phyloP scores from a whole-genome alignment of 2,113 vertebrate species.

The Petroica traversi region DNA sequence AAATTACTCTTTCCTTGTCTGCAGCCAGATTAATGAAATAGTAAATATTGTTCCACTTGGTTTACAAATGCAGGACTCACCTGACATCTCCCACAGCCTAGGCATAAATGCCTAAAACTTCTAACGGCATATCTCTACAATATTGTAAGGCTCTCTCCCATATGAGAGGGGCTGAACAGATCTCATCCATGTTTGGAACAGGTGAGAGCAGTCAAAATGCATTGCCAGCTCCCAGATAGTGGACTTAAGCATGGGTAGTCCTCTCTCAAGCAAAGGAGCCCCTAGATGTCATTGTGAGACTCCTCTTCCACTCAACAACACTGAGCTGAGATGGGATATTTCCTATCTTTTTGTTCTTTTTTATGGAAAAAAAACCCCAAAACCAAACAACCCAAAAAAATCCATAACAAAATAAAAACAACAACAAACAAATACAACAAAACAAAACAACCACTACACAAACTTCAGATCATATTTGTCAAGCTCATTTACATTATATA shows the following conservation, averaged over 20 bases:
- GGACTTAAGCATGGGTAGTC: accelerated
- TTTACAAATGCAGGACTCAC: not conserved
- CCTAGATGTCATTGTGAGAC: not conserved
- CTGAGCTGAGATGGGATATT: not conserved
- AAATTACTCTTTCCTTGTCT: not conserved
- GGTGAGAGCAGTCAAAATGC: not conserved
- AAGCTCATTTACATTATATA: not conserved
- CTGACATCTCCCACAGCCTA: not conserved
- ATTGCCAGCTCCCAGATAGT: not conserved
- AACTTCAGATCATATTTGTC: not conserved
- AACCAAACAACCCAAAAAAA: not conserved
- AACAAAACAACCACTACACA: not conserved
- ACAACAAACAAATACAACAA: not conserved
- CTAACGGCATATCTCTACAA: not conserved
- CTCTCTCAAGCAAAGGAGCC: not conserved
- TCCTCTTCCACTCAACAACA: not conserved
- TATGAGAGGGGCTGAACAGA: not conserved
- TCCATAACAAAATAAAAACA: not conserved
- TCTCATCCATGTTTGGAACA: not conserved
- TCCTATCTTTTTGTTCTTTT: not conserved
- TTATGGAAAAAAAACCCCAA: not conserved
- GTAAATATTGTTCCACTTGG: not conserved
- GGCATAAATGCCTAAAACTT: accelerated
- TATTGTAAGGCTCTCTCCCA: not conserved
- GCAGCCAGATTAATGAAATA: not conserved